These are phyloP conservation scores for Nasua narica DNA, from an alignment of 2,797 vertebrate genomes.

Conservation along the genomic window DNA sequence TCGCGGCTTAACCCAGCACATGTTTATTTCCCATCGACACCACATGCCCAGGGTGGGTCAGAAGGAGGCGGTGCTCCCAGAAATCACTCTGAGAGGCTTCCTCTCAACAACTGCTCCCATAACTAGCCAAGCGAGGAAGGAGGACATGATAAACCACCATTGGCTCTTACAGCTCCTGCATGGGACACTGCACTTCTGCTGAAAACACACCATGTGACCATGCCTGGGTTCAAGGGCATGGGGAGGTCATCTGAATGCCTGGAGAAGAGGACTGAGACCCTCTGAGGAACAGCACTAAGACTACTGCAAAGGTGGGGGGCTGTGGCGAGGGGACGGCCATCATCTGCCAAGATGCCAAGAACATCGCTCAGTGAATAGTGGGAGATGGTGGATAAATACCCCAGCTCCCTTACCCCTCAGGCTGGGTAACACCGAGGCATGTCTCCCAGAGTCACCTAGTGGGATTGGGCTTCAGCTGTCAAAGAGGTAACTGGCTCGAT, in stretches of 20 bases:
- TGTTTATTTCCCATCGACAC: not conserved
- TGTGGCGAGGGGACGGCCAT: fast-evolving
- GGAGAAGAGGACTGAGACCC: not conserved
- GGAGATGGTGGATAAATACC: not conserved
- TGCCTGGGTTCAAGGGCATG: not conserved
- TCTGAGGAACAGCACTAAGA: not conserved
- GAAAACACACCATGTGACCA: not conserved
- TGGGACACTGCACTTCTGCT: fast-evolving
- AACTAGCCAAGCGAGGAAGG: not conserved
- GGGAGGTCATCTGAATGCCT: too few relatives aligned
- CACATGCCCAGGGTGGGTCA: fast-evolving
- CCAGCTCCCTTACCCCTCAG: not conserved
- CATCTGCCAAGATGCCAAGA: not conserved
- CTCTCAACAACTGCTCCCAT: not conserved
- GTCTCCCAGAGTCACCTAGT: not conserved
- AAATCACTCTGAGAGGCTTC: not conserved
- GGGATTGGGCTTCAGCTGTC: not conserved
- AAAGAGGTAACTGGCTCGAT: not conserved
- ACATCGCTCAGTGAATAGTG: not conserved
- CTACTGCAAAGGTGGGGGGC: not conserved
- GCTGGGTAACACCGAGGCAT: not conserved
- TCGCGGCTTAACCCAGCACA: not conserved
- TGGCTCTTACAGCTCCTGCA: not conserved
- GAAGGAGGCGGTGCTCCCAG: not conserved
- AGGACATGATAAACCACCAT: not conserved